A percentile compares a stretch with the other conserved stretches of the same genome.
phyloP scores from a whole-genome alignment of 2,888 invertebrate species.

The Drosophila quinaria region DNA sequence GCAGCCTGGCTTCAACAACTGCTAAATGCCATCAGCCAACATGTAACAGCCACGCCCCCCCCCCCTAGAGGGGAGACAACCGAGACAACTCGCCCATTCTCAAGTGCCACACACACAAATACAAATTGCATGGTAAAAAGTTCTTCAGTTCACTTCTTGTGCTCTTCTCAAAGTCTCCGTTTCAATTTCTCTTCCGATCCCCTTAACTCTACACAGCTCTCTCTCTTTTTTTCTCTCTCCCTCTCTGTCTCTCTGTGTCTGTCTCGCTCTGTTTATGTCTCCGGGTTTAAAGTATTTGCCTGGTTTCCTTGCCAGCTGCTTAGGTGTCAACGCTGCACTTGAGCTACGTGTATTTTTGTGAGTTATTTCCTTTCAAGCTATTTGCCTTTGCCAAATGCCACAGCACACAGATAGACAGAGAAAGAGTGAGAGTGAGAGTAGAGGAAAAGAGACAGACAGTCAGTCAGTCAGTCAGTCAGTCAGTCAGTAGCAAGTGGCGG shows the following conservation, averaged over 20 bases:
- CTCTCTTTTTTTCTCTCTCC: neutral
- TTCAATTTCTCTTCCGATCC: neutral
- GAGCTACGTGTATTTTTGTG: constrained; percentile 60
- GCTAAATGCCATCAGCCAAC: constrained; percentile 50
- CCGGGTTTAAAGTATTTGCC: constrained; percentile 56
- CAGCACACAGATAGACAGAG: constrained; percentile 20
- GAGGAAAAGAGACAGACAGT: constrained; percentile 9
- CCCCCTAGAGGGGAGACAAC: constrained; percentile 18
- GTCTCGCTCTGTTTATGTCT: neutral
- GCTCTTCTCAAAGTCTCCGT: neutral
- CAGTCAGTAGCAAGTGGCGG: constrained; percentile 44
- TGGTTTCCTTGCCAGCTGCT: constrained; percentile 63
- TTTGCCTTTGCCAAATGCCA: constrained; percentile 66
- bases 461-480: constrained; percentile 2
- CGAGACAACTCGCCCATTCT: constrained; percentile 23
- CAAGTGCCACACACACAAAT: constrained; percentile 39
- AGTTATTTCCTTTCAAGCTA: constrained; percentile 61
- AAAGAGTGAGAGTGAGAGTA: neutral
- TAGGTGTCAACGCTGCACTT: constrained; percentile 66
- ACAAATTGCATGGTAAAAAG: constrained; percentile 31
- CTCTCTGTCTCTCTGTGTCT: neutral
- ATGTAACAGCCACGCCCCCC: constrained; percentile 39
- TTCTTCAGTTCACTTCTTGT: constrained; percentile 9
- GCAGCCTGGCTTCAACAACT: constrained; percentile 53
- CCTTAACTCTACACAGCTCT: neutral